Evolutionary conservation across 2,888 invertebrate genomes (phyloP).

Genomic region (Cremastinae sp.): DNA sequence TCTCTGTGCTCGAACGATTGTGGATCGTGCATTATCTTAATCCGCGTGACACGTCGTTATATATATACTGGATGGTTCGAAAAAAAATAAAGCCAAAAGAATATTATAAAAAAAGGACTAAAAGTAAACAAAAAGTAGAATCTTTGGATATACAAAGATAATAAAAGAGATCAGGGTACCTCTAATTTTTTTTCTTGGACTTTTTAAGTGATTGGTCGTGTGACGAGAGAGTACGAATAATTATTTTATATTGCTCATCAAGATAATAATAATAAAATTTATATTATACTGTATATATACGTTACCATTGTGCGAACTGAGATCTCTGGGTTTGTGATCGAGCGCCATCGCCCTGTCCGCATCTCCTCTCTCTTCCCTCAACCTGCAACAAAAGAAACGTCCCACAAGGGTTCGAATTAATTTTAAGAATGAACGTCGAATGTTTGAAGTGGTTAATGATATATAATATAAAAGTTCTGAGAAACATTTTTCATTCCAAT

Average conservation of each 20-base stretch:
- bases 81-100: conserved; percentile 21
- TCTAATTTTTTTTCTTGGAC: conserved; percentile 22
- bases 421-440: no score
- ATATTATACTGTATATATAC: conserved; percentile 60
- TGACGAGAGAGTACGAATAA: conserved; percentile 24
- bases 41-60: conserved; percentile 62
- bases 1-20: conserved; percentile 64
- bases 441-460: no score
- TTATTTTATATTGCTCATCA: conserved; percentile 37
- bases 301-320: conserved; percentile 94
- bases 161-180: conserved; percentile 35
- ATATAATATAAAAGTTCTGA: no score
- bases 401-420: conserved; percentile 41
- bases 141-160: conserved; percentile 16
- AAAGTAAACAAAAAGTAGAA: conserved; percentile 49
- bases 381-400: conserved; percentile 84
- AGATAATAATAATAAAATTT: conserved; percentile 49
- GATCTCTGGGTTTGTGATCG: conserved; percentile 91
- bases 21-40: conserved; percentile 68
- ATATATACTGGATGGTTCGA: conserved; percentile 48
- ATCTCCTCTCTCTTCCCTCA: conserved; percentile 93
- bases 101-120: conserved; percentile 30
- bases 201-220: conserved; percentile 10
- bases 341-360: conserved; percentile 90
- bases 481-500: no score